Evolutionary conservation across 2,113 vertebrate genomes (phyloP).

Genomic region (Mugil cephalus): DNA sequence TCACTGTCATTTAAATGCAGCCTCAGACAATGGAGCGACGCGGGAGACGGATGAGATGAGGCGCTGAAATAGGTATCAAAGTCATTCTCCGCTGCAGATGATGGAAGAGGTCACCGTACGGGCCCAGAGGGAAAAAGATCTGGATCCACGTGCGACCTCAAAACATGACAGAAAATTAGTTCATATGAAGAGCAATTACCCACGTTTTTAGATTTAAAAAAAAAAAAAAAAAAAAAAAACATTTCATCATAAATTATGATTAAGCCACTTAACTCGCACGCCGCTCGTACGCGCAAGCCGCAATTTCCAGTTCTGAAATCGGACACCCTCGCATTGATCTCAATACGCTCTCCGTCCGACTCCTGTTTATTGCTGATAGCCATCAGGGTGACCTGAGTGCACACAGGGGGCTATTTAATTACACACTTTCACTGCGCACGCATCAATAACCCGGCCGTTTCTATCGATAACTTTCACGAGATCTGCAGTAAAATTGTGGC

Average conservation of each 20-base stretch:
- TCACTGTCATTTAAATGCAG: constrained; percentile 77
- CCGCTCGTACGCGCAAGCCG: background rate
- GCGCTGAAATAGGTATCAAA: constrained; percentile 71
- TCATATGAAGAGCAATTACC: constrained; percentile 26
- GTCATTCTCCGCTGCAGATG: constrained; percentile 65
- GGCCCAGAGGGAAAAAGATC: constrained; percentile 44
- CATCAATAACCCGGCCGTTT: constrained; percentile 71
- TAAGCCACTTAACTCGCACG: background rate
- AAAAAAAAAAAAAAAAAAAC: too few relatives aligned
- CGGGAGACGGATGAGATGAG: constrained; percentile 74
- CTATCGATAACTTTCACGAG: constrained; percentile 69
- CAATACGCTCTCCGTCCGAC: constrained; percentile 8
- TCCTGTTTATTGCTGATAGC: constrained; percentile 72
- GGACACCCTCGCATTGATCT: constrained; percentile 67
- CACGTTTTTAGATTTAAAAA: too few relatives aligned
- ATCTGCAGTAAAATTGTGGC: constrained; percentile 39
- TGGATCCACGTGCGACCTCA: constrained; percentile 50
- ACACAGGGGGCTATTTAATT: constrained; percentile 78
- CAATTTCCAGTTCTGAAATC: constrained; percentile 63
- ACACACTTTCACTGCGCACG: constrained; percentile 61
- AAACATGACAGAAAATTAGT: constrained; percentile 52
- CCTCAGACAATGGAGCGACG: constrained; percentile 66
- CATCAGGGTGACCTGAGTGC: constrained; percentile 71
- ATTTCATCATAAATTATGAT: background rate
- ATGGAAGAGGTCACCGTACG: constrained; percentile 69